These are phyloP conservation scores for Pemphigus obesinymphae DNA, from an alignment of 1,140 invertebrate genomes.

Conservation along the genomic window DNA sequence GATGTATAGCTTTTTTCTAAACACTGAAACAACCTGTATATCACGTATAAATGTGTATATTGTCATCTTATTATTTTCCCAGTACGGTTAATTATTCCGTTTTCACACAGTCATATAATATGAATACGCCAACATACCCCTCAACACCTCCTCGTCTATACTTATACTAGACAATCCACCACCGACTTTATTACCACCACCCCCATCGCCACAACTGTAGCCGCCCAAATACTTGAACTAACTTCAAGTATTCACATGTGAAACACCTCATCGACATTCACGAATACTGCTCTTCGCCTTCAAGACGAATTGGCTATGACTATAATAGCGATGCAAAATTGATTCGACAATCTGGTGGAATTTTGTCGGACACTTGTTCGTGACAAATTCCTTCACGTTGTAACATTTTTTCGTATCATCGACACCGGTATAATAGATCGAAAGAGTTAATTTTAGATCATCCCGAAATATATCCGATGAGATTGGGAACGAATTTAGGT, in stretches of 20 bases:
- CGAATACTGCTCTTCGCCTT: not conserved
- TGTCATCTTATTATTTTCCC: too few species aligned
- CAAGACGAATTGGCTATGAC: not conserved
- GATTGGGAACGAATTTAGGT: too few species aligned
- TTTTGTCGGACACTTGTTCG: not conserved
- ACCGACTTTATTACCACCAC: too few species aligned
- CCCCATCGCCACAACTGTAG: too few species aligned
- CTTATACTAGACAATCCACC: too few species aligned
- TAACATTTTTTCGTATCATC: not conserved
- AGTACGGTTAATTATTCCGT: not conserved
- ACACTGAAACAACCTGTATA: too few species aligned
- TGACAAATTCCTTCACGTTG: not conserved
- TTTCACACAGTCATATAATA: not conserved
- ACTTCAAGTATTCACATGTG: constrained; percentile 4
- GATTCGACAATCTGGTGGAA: not conserved
- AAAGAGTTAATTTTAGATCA: not conserved
- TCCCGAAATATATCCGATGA: too few species aligned
- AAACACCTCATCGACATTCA: not conserved
- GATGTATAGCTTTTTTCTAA: too few species aligned
- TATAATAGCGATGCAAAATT: not conserved
- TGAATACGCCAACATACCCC: too few species aligned
- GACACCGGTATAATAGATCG: too few species aligned
- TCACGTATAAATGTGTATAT: too few species aligned
- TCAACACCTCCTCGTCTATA: too few species aligned
- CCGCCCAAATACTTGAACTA: constrained; percentile 15